Base-by-base conservation (phyloP, 2,888 invertebrate genomes). In the Melikaiella ostensackeni region DNA sequence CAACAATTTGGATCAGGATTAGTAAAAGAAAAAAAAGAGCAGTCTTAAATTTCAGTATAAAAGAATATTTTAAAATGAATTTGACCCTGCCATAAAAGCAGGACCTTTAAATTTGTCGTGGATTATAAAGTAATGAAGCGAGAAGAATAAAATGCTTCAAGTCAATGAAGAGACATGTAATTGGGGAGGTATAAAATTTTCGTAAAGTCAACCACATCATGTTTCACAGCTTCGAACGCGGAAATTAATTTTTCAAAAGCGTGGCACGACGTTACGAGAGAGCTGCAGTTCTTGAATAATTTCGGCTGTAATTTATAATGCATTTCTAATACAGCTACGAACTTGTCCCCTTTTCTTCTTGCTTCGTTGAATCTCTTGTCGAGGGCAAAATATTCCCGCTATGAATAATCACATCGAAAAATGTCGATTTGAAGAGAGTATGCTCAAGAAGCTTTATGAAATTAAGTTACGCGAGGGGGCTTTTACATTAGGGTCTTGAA, bases 291-390 rank as follows among this genome's bases (percentile, higher is more conserved):
- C 74, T 75, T 82, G 80, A 81, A 82, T 78, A 79, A 82, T 82
- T 80, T 79, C 81, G 74, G 73, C 73, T 70, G 75, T 81, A 80
- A 81, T 82, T 80, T 82, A 81, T 81, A 80, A 82, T 82, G 80
- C 77, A 82, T 77, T 76, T 64, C 78, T 79, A 75, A 82, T 80
- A 76, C 79, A 79, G 75, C 61, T 66, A 75, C 79, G 75, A 77
- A 76, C 77, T 81, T 76, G 35, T 42, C 75, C 75, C 50, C 75
- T 61, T 77, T 77, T 27, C 27, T 11, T 8, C n/a, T 27, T 50
- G 42, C 66, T 66, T 46, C 27, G 19, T 11, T 9, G 24, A 63
- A 63, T 33, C 30, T 8, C 62, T 30, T 33, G 62, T 33, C 62
- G 55, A 63, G n/a, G 63, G 33, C 4, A 62, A 62, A 30, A 33